phyloP scores from a whole-genome alignment of 2,797 vertebrate genomes.

The Tauraco hartlaubi region DNA sequence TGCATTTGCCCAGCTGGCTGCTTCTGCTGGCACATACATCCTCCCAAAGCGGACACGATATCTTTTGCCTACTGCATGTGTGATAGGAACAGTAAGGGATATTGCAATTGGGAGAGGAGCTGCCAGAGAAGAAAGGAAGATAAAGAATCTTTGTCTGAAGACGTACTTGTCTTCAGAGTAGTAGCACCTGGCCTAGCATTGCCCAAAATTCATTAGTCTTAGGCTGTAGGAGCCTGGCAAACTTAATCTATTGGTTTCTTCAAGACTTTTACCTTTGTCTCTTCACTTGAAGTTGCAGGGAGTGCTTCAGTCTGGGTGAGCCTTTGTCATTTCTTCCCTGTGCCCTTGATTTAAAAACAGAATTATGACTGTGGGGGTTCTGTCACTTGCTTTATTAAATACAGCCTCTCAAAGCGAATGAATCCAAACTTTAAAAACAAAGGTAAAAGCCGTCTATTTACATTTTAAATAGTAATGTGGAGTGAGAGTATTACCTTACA shows the following conservation, averaged over 20 bases:
- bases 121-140: not conserved
- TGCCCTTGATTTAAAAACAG: not conserved
- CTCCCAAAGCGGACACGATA: not conserved
- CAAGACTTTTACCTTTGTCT: not conserved
- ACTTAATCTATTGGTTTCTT: not conserved
- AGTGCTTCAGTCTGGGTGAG: not conserved
- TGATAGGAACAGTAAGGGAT: not conserved
- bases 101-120: not conserved
- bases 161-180: not conserved
- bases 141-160: not conserved
- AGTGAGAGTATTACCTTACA: not conserved
- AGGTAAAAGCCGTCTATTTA: not conserved
- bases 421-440: not conserved
- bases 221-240: not conserved
- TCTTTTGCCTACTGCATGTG: not conserved
- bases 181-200: not conserved
- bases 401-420: not conserved
- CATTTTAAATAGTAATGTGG: not conserved
- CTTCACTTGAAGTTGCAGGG: not conserved
- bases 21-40: not conserved
- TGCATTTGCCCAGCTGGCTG: not conserved
- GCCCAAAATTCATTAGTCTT: not conserved
- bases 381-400: not conserved
- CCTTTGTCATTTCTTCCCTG: not conserved
- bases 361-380: not conserved